A percentile compares a stretch with the other conserved stretches of the same genome.
These are phyloP conservation scores for Takifugu ocellatus DNA, from an alignment of 2,797 vertebrate genomes.

Conservation along the genomic window DNA sequence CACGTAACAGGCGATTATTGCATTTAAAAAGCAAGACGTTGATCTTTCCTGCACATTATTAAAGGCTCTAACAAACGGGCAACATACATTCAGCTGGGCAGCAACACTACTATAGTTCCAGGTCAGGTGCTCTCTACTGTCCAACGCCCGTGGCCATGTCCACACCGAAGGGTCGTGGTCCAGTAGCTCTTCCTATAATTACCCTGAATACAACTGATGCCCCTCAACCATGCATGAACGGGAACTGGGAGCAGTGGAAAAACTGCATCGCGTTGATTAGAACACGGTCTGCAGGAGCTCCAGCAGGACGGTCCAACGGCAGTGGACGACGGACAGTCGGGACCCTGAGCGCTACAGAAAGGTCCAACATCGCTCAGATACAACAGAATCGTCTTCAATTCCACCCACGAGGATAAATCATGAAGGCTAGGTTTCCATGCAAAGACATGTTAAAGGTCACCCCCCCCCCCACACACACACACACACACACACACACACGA, in stretches of 20 bases:
- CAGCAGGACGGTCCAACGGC: slow-evolving; percentile 10
- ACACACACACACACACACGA: too few species aligned
- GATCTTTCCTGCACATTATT: not conserved
- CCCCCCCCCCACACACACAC: too few species aligned
- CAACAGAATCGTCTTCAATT: slow-evolving; percentile 16
- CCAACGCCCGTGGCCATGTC: not conserved
- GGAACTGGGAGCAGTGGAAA: not conserved
- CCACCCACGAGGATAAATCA: slow-evolving; percentile 1
- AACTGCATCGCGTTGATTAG: slow-evolving; percentile 11
- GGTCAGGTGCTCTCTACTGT: not conserved
- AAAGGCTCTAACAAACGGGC: not conserved
- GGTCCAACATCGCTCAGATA: slow-evolving; percentile 19
- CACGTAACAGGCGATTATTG: not conserved
- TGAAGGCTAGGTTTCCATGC: not conserved
- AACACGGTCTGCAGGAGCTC: slow-evolving; percentile 3
- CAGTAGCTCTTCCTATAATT: slow-evolving; percentile 11
- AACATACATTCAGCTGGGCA: slow-evolving; percentile 1
- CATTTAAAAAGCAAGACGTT: not conserved
- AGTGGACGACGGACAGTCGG: too few species aligned
- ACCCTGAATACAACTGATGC: slow-evolving; percentile 12
- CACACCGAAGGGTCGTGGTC: slow-evolving; percentile 5
- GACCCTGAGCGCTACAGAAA: too few species aligned
- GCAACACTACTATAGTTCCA: not conserved
- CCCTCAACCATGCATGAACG: slow-evolving; percentile 18
- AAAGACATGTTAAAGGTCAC: too few species aligned